Evolutionary conservation across 2,888 invertebrate genomes (phyloP).

Genomic region (Melikaiella ostensackeni): DNA sequence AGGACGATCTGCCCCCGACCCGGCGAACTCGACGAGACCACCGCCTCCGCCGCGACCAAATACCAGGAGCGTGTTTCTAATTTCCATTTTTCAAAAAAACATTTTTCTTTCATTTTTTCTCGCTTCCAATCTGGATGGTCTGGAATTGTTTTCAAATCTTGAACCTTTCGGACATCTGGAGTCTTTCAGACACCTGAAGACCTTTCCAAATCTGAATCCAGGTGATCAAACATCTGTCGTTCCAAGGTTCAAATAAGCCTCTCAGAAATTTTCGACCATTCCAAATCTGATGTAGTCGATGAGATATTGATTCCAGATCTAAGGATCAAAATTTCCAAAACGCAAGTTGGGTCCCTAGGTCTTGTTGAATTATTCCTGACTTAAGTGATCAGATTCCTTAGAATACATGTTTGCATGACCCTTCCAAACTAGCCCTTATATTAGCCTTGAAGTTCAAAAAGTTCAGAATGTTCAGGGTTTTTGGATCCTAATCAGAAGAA

Average conservation of each 20-base stretch:
- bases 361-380: background rate
- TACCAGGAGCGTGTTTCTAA: slow-evolving; percentile 30
- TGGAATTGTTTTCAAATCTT: background rate
- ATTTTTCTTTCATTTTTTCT: background rate
- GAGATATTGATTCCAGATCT: background rate
- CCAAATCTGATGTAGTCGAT: background rate
- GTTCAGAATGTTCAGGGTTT: no score
- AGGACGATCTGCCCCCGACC: slow-evolving; percentile 44
- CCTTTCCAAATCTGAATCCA: background rate
- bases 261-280: no score
- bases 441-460: no score
- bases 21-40: slow-evolving; percentile 24
- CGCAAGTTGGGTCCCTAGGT: no score
- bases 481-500: background rate
- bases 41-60: slow-evolving; percentile 9
- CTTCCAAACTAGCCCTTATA: background rate
- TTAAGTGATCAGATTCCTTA: no score
- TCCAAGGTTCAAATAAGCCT: no score
- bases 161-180: background rate
- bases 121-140: background rate
- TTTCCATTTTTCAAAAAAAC: background rate
- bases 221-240: no score
- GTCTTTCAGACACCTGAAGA: background rate
- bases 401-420: background rate
- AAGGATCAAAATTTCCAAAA: background rate